Conservation (phyloP, 2,113 vertebrate species). For the Hyla sarda region DNA sequence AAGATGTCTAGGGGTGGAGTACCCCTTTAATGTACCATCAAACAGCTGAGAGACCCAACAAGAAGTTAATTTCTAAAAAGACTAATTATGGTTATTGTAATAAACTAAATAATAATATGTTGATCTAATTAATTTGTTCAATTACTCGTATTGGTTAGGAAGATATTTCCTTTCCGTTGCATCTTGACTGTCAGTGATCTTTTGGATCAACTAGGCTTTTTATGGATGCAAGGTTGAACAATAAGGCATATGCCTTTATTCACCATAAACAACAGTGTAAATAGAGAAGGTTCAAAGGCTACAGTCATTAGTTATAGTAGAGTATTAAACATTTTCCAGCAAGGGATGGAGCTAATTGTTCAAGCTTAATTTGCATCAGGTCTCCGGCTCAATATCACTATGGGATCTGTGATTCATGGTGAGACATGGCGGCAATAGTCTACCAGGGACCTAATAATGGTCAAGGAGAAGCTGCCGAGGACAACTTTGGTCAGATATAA, state of each 20-base stretch:
- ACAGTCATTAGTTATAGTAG: conserved; percentile 72
- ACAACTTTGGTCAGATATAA: conserved; percentile 78
- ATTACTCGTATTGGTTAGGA: not conserved
- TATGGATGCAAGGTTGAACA: not conserved
- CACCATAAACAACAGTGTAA: not conserved
- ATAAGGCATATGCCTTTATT: not conserved
- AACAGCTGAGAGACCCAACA: not conserved
- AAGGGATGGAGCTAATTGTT: conserved; percentile 85
- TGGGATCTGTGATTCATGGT: conserved; percentile 62
- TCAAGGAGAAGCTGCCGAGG: conserved; percentile 68
- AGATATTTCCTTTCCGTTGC: not conserved
- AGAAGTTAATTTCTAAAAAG: not conserved
- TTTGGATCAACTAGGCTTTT: not conserved
- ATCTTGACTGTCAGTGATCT: too few relatives aligned
- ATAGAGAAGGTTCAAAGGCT: conserved; percentile 75
- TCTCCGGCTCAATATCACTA: conserved; percentile 70
- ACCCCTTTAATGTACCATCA: not conserved
- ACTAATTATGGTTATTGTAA: not conserved
- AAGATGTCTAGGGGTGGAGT: too few relatives aligned
- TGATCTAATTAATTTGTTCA: not conserved
- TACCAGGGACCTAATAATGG: conserved; percentile 84
- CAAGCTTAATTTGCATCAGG: conserved; percentile 97
- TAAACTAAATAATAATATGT: not conserved
- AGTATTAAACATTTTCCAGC: conserved; percentile 80
- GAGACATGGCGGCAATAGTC: conserved; percentile 76